Percentiles rank a stretch among this genome's conserved stretches.
Conservation (phyloP, 2,888 invertebrate genomes). For the Dryobota labecula region DNA sequence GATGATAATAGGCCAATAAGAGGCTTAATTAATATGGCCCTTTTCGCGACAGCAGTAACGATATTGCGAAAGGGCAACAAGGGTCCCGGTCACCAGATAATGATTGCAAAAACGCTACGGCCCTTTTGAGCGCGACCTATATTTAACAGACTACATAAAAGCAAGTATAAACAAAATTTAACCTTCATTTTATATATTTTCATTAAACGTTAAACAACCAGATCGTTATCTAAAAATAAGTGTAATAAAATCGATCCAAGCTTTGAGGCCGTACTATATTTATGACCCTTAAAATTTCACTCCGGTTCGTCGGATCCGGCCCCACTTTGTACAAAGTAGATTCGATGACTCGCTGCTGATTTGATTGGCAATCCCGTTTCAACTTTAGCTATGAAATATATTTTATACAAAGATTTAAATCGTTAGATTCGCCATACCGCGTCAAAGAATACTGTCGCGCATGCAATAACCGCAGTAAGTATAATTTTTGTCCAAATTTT, state of each 20-base stretch:
- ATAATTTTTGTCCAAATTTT: too few relatives aligned
- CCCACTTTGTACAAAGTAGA: constrained; percentile 68
- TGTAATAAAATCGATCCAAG: constrained; percentile 39
- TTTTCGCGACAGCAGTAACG: background rate
- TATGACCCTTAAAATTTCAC: constrained; percentile 71
- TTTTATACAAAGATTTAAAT: too few relatives aligned
- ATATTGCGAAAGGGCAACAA: background rate
- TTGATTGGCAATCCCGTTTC: constrained; percentile 72
- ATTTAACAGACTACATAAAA: background rate
- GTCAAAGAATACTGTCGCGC: too few relatives aligned
- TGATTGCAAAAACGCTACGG: background rate
- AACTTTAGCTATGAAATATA: constrained; percentile 66
- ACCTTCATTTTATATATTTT: constrained; percentile 4
- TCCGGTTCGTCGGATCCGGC: constrained; percentile 52
- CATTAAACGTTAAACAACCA: constrained; percentile 37
- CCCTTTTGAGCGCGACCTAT: background rate
- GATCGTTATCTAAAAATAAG: constrained; percentile 49
- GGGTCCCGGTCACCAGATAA: background rate
- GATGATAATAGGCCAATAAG: background rate
- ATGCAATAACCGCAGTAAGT: too few relatives aligned
- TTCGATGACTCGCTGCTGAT: constrained; percentile 71
- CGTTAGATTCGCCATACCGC: too few relatives aligned
- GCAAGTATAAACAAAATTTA: constrained; percentile 2
- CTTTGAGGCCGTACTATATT: constrained; percentile 61
- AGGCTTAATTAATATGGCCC: background rate